Base-by-base conservation (phyloP, 2,113 vertebrate genomes). In the Tachuris rubrigastra region DNA sequence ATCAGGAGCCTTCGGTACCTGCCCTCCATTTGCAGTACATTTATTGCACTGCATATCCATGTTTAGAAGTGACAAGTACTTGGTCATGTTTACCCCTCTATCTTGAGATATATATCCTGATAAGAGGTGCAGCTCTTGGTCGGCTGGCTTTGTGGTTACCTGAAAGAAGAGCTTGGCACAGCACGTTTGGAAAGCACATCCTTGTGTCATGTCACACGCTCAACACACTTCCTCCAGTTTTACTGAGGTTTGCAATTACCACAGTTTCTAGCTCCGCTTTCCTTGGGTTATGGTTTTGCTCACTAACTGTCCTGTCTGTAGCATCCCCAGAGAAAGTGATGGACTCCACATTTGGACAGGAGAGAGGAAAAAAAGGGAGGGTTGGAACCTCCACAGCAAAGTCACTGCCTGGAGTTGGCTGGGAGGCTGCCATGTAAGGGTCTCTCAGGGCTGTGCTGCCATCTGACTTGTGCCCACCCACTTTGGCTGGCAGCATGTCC, bases 1-100 rank as follows among this genome's bases (percentile, higher is more conserved):
- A 39, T 5, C 21, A 21, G 12, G 31, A 21, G 18, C 14, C 25
- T 47, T 67, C 30, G 2, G 5, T 55, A 81, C 58, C 68, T 47
- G n/a, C 6, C 25, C 7, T 5, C 20, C 8, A 7, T 19, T 35
- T 39, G 33, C 47, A 8, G 6, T 24, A 16, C 11, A 2, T 72
- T 62, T 62, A 55, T 50, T 13, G 2, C 53, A 27, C 28, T 12
- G 58, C 46, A 5, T 8, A 30, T 19, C 28, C 3, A 0, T 24
- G 37, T 24, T 42, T 27, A 56, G 41, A 46, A 63, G 28, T 25
- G 39, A 49, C 9, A 41, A 12, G 16, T 14, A 56, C 21, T 4
- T 8, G 27, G 67, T 22, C 1, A 0, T 2, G 10, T 14, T 73
- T 49, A 21, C 22, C 8, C 1, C 20, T 41, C 1, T 31, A 4